Base-by-base conservation (phyloP, 2,888 invertebrate genomes). In the Acrobasis repandana region DNA sequence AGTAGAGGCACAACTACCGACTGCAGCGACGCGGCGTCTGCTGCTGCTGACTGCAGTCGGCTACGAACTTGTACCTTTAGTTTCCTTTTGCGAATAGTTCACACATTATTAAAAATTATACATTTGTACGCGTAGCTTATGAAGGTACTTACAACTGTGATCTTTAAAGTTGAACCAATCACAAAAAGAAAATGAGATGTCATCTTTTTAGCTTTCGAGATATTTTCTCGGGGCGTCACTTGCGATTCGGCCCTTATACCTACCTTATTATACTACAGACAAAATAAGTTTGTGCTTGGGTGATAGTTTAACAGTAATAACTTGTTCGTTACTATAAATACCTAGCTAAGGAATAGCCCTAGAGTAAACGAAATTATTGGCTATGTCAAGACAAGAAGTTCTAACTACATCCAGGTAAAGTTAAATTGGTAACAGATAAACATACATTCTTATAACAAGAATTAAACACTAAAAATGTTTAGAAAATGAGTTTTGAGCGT, bases 271-370 rank as follows among this genome's bases (percentile, higher is more conserved):
- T 72, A 69, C 73, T 82, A 81, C 74, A 76, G 75, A 78, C 69
- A 66, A 76, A 77, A 71, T 68, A 74, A 72, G 70, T 75, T 79
- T 77, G 83, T 84, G 84, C 81, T 75, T 66, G 61, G 71, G 82
- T 82, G 77, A 75, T 70, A 72, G 70, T 65, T 36, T 57, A 54
- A 69, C 69, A 67, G 59, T 56, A 64, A 71, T 67, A 70, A 69
- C 67, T 72, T 67, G 67, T 62, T 63, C 64, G 60, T 63, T 65
- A 63, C 28, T 5, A 28, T 60, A 65, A 62, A 61, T 56, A 59
- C 63, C 58, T 58, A 58, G 46, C 33, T 54, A 51, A 57, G 48
- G 47, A 59, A 62, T 20, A 58, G 58, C 34, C 49, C 36, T 50
- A 58, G 52, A 48, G 4, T 49, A 58, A 36, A 54, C 15, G 34